Base-by-base conservation (phyloP, 2,797 vertebrate species). In the Anableps anableps region DNA sequence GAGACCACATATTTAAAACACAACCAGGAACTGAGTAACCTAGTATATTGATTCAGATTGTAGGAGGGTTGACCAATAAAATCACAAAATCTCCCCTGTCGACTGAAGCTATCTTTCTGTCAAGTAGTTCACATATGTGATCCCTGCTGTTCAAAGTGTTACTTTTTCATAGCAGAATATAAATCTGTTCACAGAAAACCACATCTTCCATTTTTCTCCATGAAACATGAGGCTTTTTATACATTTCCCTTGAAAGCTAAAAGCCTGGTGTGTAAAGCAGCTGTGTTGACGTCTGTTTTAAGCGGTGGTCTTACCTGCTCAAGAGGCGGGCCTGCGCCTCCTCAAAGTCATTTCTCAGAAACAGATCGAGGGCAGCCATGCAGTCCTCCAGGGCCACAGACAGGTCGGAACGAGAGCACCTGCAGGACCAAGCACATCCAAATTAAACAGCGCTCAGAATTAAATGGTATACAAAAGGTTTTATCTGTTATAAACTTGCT, bases 281-380 rank as follows among this genome's bases (percentile, higher is more conserved):
- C 41, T 66, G 38, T 70, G 38, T 68, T 4, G 1, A 41, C 21
- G 14, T 51, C 11, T 0, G 6, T 41, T 43, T 45, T 36, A 58
- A 66, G 45, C 17, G 26, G 60, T 1, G 36, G 29, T 79, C 95
- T 95, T 94, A 99, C 98, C 97, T 98, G 93, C 94, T 95, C 89
- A 92, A 95, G 74, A 99, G 96, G 88, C 95, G 96, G 75, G 89
- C 91, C 92, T 98, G 96, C 47, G 98, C 97, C 91, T 98, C 97
- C 0, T 98, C 97, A 91, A 99, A 99, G 76, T 97, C 95, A 91
- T 99, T 99, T 91, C 93, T 97, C 83, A 99, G 97, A 92, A 99
- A 99, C 85, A 99, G 95, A 93, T 99, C 98, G 92, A 99, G 88
- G 66, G 97, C 97, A 0, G 86, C 95, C 97, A 98, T 98, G 85